phyloP scores from a whole-genome alignment of 2,888 invertebrate species.

The Luperina nickerlii region DNA sequence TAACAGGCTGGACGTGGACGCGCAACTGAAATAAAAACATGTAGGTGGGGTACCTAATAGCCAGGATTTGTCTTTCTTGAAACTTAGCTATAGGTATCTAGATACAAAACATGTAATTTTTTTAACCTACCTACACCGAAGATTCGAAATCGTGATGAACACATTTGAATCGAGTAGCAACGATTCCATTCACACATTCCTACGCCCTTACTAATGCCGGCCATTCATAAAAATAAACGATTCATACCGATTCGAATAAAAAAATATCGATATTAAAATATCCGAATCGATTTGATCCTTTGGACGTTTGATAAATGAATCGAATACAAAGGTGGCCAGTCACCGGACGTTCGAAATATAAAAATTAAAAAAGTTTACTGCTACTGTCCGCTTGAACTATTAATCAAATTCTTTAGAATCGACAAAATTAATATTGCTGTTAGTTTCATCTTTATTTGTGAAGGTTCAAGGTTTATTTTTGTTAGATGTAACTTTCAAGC shows the following conservation, averaged over 20 bases:
- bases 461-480: conserved; percentile 16
- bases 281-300: conserved; percentile 68
- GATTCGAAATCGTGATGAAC: conserved; percentile 51
- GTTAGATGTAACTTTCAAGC: background rate
- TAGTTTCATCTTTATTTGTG: conserved; percentile 13
- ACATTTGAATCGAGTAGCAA: conserved; percentile 48
- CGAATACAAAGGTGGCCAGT: conserved; percentile 75
- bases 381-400: conserved; percentile 84
- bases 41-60: too few relatives aligned
- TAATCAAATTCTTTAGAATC: conserved; percentile 82
- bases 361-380: conserved; percentile 71
- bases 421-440: conserved; percentile 44
- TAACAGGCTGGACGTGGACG: too few relatives aligned
- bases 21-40: too few relatives aligned
- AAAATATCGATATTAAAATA: conserved; percentile 81
- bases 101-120: too few relatives aligned
- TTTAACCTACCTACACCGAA: background rate
- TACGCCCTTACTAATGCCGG: conserved; percentile 61
- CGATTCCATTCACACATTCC: conserved; percentile 65
- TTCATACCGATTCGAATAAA: conserved; percentile 73
- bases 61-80: too few relatives aligned
- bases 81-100: too few relatives aligned
- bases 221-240: conserved; percentile 72
- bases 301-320: conserved; percentile 80
- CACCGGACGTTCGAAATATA: conserved; percentile 77